These are phyloP conservation scores for Stegana nigrithorax DNA, from an alignment of 2,888 invertebrate species.

Conservation along the genomic window DNA sequence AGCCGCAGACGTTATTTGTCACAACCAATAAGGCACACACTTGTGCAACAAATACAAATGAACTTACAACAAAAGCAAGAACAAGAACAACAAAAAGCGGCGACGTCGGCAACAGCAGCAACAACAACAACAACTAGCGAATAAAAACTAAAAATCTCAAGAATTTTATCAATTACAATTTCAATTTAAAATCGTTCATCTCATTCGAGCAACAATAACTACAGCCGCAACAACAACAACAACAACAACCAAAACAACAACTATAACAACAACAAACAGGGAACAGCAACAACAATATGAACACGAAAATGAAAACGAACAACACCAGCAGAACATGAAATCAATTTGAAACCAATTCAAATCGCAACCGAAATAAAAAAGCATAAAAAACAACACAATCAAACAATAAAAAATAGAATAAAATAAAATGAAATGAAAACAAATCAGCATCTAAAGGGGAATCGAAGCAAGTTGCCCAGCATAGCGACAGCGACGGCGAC, in stretches of 20 bases:
- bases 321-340: no score
- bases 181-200: conserved; percentile 53
- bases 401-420: background rate
- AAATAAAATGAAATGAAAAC: background rate
- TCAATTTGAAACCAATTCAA: conserved; percentile 49
- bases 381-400: background rate
- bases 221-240: conserved; percentile 39
- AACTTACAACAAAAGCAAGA: background rate
- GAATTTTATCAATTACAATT: conserved; percentile 64
- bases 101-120: conserved; percentile 23
- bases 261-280: conserved; percentile 18
- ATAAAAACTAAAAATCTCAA: conserved; percentile 49
- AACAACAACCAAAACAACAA: conserved; percentile 17
- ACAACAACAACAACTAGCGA: no score
- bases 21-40: background rate
- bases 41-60: background rate
- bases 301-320: no score
- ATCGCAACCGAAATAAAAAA: conserved; percentile 26
- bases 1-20: conserved; percentile 18
- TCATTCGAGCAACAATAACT: conserved; percentile 10
- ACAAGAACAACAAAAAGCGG: background rate
- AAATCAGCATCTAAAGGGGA: background rate
- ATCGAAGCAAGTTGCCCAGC: no score
- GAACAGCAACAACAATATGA: conserved; percentile 4
- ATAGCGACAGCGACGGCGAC: no score